Conservation (phyloP, 2,797 vertebrate genomes). For the Sciurus vulgaris region DNA sequence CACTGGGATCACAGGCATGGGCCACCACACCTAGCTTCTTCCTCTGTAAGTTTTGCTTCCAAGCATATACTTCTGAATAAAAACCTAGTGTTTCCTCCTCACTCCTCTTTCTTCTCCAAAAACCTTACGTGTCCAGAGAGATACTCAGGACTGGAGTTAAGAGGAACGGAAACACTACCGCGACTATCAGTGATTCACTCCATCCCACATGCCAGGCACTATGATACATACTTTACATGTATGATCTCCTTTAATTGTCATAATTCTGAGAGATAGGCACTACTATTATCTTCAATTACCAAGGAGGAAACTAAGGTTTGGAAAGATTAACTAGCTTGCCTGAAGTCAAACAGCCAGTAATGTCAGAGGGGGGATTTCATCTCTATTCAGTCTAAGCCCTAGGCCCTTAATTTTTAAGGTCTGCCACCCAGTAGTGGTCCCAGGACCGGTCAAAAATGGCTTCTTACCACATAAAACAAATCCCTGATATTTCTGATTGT, state of each 20-base stretch:
- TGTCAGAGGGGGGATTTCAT: background rate
- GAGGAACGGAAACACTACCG: background rate
- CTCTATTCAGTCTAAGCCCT: background rate
- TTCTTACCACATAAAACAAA: background rate
- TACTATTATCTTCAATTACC: background rate
- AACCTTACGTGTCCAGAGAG: background rate
- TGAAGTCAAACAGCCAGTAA: background rate
- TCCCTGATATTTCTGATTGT: too few relatives aligned
- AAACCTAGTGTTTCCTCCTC: background rate
- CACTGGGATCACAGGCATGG: too few relatives aligned
- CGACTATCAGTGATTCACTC: background rate
- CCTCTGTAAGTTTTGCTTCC: background rate
- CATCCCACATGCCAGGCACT: background rate
- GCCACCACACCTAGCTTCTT: background rate
- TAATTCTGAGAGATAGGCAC: background rate
- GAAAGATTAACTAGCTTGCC: background rate
- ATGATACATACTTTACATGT: background rate
- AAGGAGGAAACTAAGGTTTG: background rate
- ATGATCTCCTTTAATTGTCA: background rate
- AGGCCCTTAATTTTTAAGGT: background rate
- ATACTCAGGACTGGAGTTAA: background rate
- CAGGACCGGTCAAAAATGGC: background rate
- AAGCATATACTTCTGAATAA: background rate
- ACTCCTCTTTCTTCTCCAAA: background rate
- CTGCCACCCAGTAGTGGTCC: background rate